These are phyloP conservation scores for Chondrosia reniformis DNA, from an alignment of 37 sponge, comb jelly and placozoan genomes.

Conservation along the genomic window DNA sequence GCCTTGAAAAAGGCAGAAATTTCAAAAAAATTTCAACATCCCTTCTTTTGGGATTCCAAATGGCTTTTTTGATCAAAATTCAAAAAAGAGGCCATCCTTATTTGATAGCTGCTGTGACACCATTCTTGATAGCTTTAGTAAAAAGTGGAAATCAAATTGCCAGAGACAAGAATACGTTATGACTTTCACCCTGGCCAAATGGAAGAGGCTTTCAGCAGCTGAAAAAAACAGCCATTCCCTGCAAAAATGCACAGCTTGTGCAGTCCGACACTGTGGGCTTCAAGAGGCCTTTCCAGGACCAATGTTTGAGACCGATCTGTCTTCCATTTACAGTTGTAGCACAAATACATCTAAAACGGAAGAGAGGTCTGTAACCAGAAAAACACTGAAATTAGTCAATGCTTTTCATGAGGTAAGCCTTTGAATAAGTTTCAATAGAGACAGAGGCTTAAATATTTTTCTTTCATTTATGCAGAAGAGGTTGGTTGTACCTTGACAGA, in stretches of 20 bases:
- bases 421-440: background rate
- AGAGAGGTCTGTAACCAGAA: background rate
- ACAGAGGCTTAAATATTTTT: background rate
- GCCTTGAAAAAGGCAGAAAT: no score
- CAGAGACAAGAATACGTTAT: no score
- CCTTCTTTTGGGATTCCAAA: no score
- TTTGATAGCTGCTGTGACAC: no score
- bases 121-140: no score
- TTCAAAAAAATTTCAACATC: no score
- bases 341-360: background rate
- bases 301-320: background rate
- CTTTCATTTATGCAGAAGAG: background rate
- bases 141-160: no score
- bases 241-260: background rate
- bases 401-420: background rate
- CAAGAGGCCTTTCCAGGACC: slow-evolving; percentile 5
- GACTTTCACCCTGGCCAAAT: background rate
- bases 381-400: background rate
- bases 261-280: background rate
- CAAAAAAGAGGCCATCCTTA: no score
- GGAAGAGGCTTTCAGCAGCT: slow-evolving; percentile 6
- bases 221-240: background rate
- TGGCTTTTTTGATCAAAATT: no score
- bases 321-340: background rate
- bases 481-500: background rate